Evolutionary conservation across 2,113 vertebrate genomes (phyloP), one percentile per base, ranked within the genome.

Genomic region (Rana temporaria): DNA sequence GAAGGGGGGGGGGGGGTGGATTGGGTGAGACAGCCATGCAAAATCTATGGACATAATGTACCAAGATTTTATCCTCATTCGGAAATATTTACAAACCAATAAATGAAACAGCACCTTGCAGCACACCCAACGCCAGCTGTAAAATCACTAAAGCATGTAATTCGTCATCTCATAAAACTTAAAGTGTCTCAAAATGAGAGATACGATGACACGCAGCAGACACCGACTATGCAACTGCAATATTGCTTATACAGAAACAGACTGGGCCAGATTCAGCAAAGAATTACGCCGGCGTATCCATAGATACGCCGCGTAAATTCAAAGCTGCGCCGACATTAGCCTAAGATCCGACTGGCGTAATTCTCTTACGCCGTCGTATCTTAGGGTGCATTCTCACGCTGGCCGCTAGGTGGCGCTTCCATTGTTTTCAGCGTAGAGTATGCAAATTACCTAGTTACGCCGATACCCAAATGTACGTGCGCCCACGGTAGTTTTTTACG

Each of bases 1-100:
- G 64, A 6, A 14, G 15, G 0, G 19, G 42, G 4, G 42, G 42
- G 6, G 6, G 6, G n/a, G n/a, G n/a, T n/a, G n/a, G n/a, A n/a
- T n/a, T n/a, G n/a, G n/a, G n/a, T n/a, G 11, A 1, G 1, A 4
- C 17, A 19, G 70, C 53, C 17, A 3, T 70, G 68, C 69, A 30
- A 1, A 55, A 52, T 26, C 7, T 71, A 30, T 71, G 70, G 22
- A 73, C 70, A n/a, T 57, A 56, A 42, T 73, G 18, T 78, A 64
- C 34, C 38, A n/a, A 24, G 24, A 64, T 63, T 77, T 77, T 77
- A 77, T 30, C 34, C 38, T 52, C 20, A 64, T 65, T 77, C 24
- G 59, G 74, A 52, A 63, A 63, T 63, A 68, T 79, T 79, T 79
- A 79, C 64, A 7, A 26, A 18, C 52, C 52, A 56, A 56, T 26